Evolutionary conservation across 1,140 invertebrate genomes (phyloP).

Genomic region (Leptopilina boulardi): DNA sequence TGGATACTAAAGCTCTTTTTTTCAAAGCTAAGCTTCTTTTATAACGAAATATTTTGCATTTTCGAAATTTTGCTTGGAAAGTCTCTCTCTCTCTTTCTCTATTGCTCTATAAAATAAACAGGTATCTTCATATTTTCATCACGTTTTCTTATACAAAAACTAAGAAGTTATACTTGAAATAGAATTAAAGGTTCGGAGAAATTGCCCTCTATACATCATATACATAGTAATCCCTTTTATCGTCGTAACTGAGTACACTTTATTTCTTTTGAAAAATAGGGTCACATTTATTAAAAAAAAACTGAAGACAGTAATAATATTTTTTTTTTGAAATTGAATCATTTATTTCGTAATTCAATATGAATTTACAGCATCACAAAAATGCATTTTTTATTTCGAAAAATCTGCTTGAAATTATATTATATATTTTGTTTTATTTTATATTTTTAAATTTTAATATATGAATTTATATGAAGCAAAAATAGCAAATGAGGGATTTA

Average conservation of each 20-base stretch:
- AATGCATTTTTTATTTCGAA: neutral
- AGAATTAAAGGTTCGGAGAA: neutral
- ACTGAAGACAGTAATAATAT: neutral
- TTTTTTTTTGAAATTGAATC: neutral
- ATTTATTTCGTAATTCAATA: neutral
- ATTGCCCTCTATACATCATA: neutral
- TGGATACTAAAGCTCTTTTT: neutral
- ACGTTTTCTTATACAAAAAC: neutral
- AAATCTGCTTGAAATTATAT: neutral
- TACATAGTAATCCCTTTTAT: conserved; percentile 3
- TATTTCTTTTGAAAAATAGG: neutral
- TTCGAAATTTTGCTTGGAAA: neutral
- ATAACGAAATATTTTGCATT: neutral
- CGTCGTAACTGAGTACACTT: neutral
- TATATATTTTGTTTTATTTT: neutral
- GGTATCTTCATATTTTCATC: neutral
- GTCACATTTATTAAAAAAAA: neutral
- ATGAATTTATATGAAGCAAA: no score
- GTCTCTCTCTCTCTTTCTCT: neutral
- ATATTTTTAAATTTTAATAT: no score
- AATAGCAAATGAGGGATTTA: no score
- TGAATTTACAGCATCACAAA: neutral
- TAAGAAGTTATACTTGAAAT: neutral
- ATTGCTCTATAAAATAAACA: neutral
- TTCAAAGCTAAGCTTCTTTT: conserved; percentile 13